Base-by-base conservation (phyloP, 2,113 vertebrate genomes). In the Sylvietta virens region DNA sequence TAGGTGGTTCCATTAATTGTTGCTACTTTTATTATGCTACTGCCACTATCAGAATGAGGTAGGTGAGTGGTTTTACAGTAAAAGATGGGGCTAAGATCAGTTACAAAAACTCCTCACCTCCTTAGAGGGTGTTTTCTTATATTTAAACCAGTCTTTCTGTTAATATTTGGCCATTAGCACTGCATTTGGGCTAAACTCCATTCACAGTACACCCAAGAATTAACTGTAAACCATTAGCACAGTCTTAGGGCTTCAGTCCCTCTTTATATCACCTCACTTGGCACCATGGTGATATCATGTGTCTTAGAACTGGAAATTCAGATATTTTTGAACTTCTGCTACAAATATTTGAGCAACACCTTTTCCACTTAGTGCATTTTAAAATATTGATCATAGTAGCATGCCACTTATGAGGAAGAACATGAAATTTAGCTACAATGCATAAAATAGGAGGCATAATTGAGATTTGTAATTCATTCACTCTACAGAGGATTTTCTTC, bases 21-120 rank as follows among this genome's bases (percentile, higher is more conserved):
- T 96, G 62, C 84, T 90, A 76, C 72, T 30, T 53, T 95, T 80
- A 71, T 62, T 97, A 51, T 92, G 73, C 44, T 74, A 28, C 44
- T 89, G 50, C 56, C 42, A 39, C 77, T 31, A 62, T 97, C 71
- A 83, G 86, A 97, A 95, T 86, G 64, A 97, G 57, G 64, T 77
- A 92, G 37, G 12, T 87, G 57, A 94, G 45, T 94, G 19, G 9
- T 54, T 93, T 91, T 15, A 30, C 48, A 65, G 27, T 23, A 91
- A 35, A 33, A n/a, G 6, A 15, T 62, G 35, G 15, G 30, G 48
- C 35, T 89, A 35, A 30, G 61, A 31, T 86, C n/a, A 65, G 47
- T 64, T 70, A 89, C 30, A 90, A 92, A 93, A 20, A 64, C 62
- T 0, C 7, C 4, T n/a, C 15, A 23, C 4, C 31, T 90, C 73